These are phyloP conservation scores for Suricata suricatta DNA, from an alignment of 2,113 vertebrate genomes.

Conservation along the genomic window DNA sequence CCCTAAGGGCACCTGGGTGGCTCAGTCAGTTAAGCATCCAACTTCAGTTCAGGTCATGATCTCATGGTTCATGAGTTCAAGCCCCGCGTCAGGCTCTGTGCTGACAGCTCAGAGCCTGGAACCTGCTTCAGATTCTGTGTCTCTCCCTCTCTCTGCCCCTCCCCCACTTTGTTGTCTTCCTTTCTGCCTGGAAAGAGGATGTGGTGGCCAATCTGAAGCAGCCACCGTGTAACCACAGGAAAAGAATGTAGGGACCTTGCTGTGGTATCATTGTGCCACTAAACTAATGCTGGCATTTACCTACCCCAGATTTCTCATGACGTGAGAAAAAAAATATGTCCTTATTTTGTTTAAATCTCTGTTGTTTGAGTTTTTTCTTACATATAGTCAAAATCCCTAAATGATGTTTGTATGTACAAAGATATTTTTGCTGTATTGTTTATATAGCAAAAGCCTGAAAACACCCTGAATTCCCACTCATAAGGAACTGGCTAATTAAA, in stretches of 20 bases:
- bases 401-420: background rate
- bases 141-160: too few species aligned
- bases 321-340: background rate
- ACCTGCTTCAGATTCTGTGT: too few species aligned
- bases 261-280: background rate
- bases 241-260: background rate
- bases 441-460: slow-evolving; percentile 10
- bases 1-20: background rate
- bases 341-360: background rate
- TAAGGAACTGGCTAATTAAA: background rate
- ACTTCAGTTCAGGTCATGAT: too few species aligned
- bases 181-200: background rate
- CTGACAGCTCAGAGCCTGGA: too few species aligned
- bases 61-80: too few species aligned
- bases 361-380: background rate
- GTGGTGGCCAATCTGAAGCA: background rate
- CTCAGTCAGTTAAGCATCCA: too few species aligned
- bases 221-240: background rate
- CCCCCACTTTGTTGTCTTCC: background rate
- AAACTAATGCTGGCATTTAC: background rate
- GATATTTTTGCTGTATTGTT: background rate
- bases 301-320: background rate
- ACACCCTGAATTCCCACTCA: background rate
- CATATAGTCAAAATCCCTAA: slow-evolving; percentile 15
- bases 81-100: too few species aligned